Evolutionary conservation across 2,797 vertebrate genomes (phyloP).

Genomic region (Pitangus sulphuratus): DNA sequence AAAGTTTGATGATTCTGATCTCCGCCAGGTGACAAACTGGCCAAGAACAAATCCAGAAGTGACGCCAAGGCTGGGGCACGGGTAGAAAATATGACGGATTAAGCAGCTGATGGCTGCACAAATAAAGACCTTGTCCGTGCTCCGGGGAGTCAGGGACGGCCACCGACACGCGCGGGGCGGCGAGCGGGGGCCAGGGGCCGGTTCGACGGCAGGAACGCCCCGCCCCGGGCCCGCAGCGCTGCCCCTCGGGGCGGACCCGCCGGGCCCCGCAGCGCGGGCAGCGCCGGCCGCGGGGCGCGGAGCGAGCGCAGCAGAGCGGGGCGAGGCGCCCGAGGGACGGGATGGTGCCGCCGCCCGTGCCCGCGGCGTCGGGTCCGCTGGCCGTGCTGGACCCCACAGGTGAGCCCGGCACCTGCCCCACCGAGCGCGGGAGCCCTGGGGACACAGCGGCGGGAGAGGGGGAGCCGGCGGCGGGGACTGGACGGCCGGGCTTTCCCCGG

Average conservation of each 20-base stretch:
- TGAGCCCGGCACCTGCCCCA: neutral
- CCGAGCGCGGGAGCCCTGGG: neutral
- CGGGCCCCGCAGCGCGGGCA: neutral
- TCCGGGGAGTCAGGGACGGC: fast-evolving
- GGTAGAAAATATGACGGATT: fast-evolving
- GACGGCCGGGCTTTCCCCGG: neutral
- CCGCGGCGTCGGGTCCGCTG: slow-evolving; percentile 25
- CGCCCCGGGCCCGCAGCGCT: neutral
- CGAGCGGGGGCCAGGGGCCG: neutral
- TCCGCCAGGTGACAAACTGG: neutral
- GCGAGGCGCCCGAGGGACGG: neutral
- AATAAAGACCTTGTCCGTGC: fast-evolving
- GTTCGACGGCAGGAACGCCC: neutral
- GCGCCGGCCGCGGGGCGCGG: neutral
- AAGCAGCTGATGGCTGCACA: fast-evolving
- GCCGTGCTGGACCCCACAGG: slow-evolving; percentile 55
- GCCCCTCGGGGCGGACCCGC: neutral
- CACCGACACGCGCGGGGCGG: neutral
- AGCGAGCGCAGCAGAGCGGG: neutral
- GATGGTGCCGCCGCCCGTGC: neutral
- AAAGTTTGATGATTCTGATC: neutral
- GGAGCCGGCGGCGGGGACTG: neutral
- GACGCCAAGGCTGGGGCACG: neutral
- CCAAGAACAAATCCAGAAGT: neutral
- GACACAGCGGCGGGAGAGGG: neutral